Evolutionary conservation across 2,888 invertebrate genomes (phyloP).

Genomic region (Athalia rosae): DNA sequence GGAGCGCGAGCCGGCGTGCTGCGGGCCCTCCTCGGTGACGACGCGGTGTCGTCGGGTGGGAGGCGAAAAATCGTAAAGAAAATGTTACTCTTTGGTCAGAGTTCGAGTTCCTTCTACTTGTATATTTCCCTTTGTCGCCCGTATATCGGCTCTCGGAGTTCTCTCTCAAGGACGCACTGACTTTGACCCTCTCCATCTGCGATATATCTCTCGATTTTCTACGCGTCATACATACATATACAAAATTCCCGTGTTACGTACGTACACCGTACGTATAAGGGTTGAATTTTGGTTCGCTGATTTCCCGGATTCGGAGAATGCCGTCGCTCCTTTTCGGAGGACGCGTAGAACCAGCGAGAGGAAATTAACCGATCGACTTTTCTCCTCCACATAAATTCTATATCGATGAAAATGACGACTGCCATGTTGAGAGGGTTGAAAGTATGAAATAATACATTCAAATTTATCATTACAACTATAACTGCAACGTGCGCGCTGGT

Average conservation of each 20-base stretch:
- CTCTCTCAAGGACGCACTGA: neutral
- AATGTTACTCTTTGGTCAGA: slow-evolving; percentile 31
- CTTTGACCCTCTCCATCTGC: neutral
- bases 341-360: slow-evolving; percentile 13
- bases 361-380: slow-evolving; percentile 31
- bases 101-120: slow-evolving; percentile 43
- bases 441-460: slow-evolving; percentile 15
- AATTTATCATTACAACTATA: neutral
- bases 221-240: neutral
- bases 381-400: neutral
- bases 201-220: neutral
- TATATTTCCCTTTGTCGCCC: neutral
- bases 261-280: neutral
- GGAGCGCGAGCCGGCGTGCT: too few relatives aligned
- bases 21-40: too few relatives aligned
- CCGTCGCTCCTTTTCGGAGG: slow-evolving; percentile 8
- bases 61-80: slow-evolving; percentile 7
- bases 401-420: slow-evolving; percentile 10
- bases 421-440: neutral
- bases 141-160: neutral
- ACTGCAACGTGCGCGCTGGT: neutral
- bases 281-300: slow-evolving; percentile 2
- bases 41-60: too few relatives aligned
- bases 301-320: slow-evolving; percentile 4
- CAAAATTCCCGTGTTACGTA: neutral